Percentiles rank a stretch among this genome's conserved stretches.
Conservation (phyloP, 1,140 invertebrate genomes). For the Drosophila melanica region DNA sequence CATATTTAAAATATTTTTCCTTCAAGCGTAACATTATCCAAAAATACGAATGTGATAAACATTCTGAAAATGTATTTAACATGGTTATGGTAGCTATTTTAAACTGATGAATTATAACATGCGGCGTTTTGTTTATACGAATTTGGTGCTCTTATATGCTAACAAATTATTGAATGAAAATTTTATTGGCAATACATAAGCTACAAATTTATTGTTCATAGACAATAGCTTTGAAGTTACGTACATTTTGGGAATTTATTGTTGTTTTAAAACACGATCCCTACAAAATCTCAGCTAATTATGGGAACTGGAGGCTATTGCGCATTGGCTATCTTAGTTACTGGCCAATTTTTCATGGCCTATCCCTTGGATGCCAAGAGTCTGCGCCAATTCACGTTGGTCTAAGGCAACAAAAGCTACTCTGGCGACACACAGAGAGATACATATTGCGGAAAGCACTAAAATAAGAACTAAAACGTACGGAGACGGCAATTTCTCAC, state of each 20-base stretch:
- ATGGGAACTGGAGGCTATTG: constrained; percentile 1
- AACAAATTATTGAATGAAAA: constrained; percentile 35
- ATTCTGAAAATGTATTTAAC: constrained; percentile 17
- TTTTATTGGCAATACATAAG: constrained; percentile 25
- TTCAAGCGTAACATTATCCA: constrained; percentile 33
- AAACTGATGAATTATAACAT: constrained; percentile 31
- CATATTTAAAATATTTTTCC: background rate
- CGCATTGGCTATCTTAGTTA: constrained; percentile 1
- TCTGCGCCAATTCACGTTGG: constrained; percentile 47
- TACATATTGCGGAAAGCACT: constrained; percentile 35
- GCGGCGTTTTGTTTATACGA: constrained; percentile 38
- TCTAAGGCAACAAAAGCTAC: constrained; percentile 30
- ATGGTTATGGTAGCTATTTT: constrained; percentile 44
- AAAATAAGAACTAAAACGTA: constrained; percentile 41
- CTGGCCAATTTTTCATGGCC: constrained; percentile 9
- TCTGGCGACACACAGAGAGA: constrained; percentile 17
- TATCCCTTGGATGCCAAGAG: constrained; percentile 34
- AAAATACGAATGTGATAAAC: constrained; percentile 37
- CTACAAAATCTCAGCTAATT: constrained; percentile 5
- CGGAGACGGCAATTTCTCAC: constrained; percentile 58
- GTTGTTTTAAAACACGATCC: background rate
- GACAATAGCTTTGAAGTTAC: constrained; percentile 3
- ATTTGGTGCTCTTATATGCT: constrained; percentile 22
- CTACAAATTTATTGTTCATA: background rate
- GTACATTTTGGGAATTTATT: background rate